Conservation (phyloP, 1,140 invertebrate species). For the Zaprionus vittiger region DNA sequence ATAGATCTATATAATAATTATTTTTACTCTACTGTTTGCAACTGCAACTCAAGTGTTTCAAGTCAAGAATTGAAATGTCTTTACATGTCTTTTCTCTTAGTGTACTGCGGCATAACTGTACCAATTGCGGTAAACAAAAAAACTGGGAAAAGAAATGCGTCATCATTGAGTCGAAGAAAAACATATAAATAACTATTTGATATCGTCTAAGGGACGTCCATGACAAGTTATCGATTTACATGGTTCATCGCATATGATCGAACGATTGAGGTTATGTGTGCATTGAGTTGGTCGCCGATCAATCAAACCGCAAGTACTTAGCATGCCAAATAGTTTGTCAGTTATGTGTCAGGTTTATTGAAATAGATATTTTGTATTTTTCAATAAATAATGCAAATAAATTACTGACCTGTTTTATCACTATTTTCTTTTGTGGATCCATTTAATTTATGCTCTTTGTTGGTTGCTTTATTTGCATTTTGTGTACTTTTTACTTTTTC, state of each 20-base stretch:
- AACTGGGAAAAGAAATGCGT: background rate
- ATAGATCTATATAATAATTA: background rate
- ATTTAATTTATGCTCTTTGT: conserved; percentile 70
- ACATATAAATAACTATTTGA: conserved; percentile 12
- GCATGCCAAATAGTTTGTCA: conserved; percentile 6
- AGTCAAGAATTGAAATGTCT: background rate
- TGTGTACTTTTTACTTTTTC: conserved; percentile 70
- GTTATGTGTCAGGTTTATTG: conserved; percentile 9
- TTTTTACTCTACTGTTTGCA: too few relatives aligned
- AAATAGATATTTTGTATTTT: background rate
- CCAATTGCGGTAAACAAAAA: background rate
- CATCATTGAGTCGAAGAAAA: background rate
- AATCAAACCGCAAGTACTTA: conserved; percentile 34
- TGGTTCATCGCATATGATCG: conserved; percentile 14
- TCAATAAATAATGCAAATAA: conserved; percentile 18
- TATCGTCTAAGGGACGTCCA: background rate
- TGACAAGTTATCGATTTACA: conserved; percentile 24
- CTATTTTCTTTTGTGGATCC: conserved; percentile 72
- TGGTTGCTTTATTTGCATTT: conserved; percentile 67
- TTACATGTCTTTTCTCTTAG: background rate
- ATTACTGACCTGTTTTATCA: conserved; percentile 78
- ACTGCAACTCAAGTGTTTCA: background rate
- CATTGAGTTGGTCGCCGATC: conserved; percentile 26
- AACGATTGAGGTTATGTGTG: conserved; percentile 44
- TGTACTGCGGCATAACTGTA: background rate